Evolutionary conservation across 2,797 vertebrate genomes (phyloP), one percentile per base, ranked within the genome.

Genomic region (Coluber constrictor): DNA sequence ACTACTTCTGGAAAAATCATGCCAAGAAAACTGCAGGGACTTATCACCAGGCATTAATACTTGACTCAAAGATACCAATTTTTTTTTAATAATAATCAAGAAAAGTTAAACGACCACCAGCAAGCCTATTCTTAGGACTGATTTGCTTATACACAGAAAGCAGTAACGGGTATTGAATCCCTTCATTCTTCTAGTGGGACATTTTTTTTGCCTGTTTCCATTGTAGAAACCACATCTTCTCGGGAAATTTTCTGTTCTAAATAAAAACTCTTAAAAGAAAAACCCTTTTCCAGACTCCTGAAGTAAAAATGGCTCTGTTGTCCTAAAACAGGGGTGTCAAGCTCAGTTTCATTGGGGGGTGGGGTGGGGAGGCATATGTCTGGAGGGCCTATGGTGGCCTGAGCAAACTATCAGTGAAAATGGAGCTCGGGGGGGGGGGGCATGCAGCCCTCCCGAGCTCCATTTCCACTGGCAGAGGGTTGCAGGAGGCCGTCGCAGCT

Each of bases 211-310:
- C 59, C 74, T 66, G 15, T 18, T 94, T 94, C 47, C 27, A 63
- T 94, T 94, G 91, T 95, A 93, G 93, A 94, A 96, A 93, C 87
- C 86, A 70, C 91, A 91, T 94, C 95, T 90, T 93, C 29, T 90
- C 23, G 91, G 27, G 56, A 63, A 13, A 23, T 88, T 51, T 32
- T 60, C 63, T 57, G 29, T 66, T 90, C 92, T 93, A 32, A 1
- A 13, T 5, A 93, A 86, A 61, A 87, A 51, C 54, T 61, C 90
- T 91, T 93, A 91, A 87, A 51, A 92, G 60, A 5, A 89, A 94
- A 94, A 86, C 37, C 10, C 91, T 86, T 55, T 91, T 93, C 51
- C 23, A 59, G 57, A 89, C 60, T 94, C 96, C 74, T 92, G 63
- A 93, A 37, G 60, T 90, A 94, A 94, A 94, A 95, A 94, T 1